Evolutionary conservation across 2,888 invertebrate species (phyloP).

Genomic region (Nomada fucata): DNA sequence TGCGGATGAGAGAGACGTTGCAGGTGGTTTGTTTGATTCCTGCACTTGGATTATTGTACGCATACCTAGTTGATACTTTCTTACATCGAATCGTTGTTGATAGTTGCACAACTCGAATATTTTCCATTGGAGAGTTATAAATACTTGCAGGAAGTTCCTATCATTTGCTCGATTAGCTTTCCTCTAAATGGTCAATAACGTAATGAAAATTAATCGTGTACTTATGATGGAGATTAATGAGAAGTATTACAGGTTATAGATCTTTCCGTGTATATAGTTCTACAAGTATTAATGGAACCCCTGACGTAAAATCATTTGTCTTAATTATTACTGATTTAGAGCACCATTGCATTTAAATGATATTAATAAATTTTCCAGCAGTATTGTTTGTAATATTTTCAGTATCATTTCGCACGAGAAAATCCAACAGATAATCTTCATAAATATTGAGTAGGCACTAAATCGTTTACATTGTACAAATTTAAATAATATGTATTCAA

Average conservation of each 20-base stretch:
- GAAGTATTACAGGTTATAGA: not conserved
- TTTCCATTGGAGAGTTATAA: not conserved
- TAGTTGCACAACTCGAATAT: not conserved
- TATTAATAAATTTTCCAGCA: not conserved
- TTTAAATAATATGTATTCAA: too few relatives aligned
- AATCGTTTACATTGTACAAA: not conserved
- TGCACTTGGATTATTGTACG: not conserved
- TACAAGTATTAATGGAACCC: constrained; percentile 6
- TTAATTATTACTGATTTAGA: constrained; percentile 1
- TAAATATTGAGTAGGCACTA: not conserved
- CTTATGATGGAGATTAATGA: constrained; percentile 15
- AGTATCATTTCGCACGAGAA: not conserved
- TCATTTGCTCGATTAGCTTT: not conserved
- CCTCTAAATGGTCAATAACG: not conserved
- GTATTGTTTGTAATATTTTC: not conserved
- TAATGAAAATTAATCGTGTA: constrained; percentile 21
- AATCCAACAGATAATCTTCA: not conserved
- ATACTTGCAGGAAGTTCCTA: constrained; percentile 7
- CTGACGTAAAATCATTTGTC: constrained; percentile 9
- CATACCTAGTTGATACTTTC: not conserved
- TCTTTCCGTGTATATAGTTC: not conserved
- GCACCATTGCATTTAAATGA: not conserved
- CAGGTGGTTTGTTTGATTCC: not conserved
- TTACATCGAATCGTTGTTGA: not conserved
- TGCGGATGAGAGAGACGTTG: not conserved